A percentile compares a stretch with the other conserved stretches of the same genome.
Evolutionary conservation across 1,140 invertebrate genomes (phyloP).

Genomic region (Atta texana): DNA sequence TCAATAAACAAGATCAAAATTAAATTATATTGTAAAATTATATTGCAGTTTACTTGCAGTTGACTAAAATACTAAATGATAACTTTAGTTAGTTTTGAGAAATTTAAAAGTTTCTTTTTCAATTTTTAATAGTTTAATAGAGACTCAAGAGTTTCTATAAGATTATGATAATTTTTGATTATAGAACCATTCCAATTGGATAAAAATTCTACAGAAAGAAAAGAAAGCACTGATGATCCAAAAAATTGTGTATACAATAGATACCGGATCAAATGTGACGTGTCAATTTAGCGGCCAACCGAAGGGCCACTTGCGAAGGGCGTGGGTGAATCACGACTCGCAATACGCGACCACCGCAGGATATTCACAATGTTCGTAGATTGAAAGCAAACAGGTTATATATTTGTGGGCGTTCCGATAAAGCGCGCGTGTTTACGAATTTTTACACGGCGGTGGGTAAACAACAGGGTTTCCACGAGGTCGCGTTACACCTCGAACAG

Average conservation of each 20-base stretch:
- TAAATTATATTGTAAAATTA: too few species aligned
- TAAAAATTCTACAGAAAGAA: neutral
- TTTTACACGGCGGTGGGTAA: constrained; percentile 51
- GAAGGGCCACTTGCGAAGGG: constrained; percentile 25
- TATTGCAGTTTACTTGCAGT: neutral
- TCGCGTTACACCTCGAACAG: constrained; percentile 39
- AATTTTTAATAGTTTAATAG: too few species aligned
- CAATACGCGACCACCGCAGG: constrained; percentile 11
- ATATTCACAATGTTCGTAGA: constrained; percentile 63
- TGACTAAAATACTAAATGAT: neutral
- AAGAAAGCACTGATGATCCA: neutral
- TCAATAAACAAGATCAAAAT: neutral
- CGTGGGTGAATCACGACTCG: constrained; percentile 57
- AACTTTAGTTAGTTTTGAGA: neutral
- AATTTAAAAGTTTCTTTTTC: too few species aligned
- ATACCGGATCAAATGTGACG: constrained; percentile 50
- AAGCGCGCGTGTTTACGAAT: constrained; percentile 67
- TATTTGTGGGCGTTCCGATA: constrained; percentile 51
- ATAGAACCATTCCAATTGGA: neutral
- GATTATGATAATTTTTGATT: neutral
- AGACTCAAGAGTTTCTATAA: neutral
- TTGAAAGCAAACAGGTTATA: constrained; percentile 74
- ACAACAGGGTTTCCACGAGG: constrained; percentile 38
- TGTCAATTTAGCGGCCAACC: constrained; percentile 44
- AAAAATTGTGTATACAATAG: constrained; percentile 6